Evolutionary conservation across 2,797 vertebrate genomes (phyloP), one percentile per base, ranked within the genome.

Genomic region (Sebastes oblongus): DNA sequence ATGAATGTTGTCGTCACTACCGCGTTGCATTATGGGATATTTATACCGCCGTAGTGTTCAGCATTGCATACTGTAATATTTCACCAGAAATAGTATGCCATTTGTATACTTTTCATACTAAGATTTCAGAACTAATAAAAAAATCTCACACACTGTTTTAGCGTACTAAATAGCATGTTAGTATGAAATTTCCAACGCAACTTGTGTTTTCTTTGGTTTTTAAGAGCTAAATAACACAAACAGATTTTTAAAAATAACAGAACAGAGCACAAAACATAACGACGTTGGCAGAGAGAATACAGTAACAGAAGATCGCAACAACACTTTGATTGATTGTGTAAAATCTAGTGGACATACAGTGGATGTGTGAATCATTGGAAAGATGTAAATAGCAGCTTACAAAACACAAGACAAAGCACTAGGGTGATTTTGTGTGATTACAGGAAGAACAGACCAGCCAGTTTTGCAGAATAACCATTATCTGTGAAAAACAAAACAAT

Each of bases 341-440:
- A 39, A 66, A 25, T 66, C 30, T 34, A 54, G 71, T 27, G 11
- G 11, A 13, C 59, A 50, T 13, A 46, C 36, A 39, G 36, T 25
- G 39, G 8, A 30, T 12, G 13, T 66, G 61, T 58, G 10, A 58
- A 30, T 22, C 8, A 3, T 8, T 39, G 18, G 5, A 29, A 8
- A 2, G 3, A 8, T 42, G 16, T 58, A 30, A 60, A 59, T 14
- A 11, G 22, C 6, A 0, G 50, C 12, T 8, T 2, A 8, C 18
- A 36, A 56, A 8, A 56, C 12, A 6, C 0, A 22, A 29, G 8
- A 29, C 13, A 29, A 75, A 29, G 32, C 16, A 25, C 29, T 32
- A 16, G 1, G 3, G 2, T 29, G 4, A 12, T 6, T 58, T 20
- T 42, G 22, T 22, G 8, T 0, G 12, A 32, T 0, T 25, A 12